Evolutionary conservation across 2,888 invertebrate species (phyloP), one percentile per base, ranked within the genome.

Genomic region (Macrophya alboannulata): DNA sequence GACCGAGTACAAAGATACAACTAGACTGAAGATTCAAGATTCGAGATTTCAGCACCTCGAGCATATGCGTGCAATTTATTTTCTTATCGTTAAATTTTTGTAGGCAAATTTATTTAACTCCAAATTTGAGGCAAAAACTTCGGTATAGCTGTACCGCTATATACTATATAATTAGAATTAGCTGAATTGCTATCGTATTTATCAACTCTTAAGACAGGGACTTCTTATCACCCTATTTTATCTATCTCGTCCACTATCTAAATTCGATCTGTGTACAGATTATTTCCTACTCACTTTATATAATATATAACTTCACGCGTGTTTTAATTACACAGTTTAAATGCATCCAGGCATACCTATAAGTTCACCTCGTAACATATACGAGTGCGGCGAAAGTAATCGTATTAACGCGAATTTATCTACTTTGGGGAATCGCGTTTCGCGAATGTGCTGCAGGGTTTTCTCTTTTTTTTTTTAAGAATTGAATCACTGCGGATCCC

Each of bases 41-140:
- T 51, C 6, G 6, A 51, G 76, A 77, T 77, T 77, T 77, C 51
- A 77, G 37, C 77, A 77, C 55, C 51, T 55, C 17, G n/a, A 10
- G 12, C 25, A 62, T 21, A 3, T 55, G 31, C 8, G 31, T 31
- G 51, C 43, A 71, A 71, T 31, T 37, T 77, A 17, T 21, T 31
- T 77, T 51, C 77, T 48, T 77, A 77, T 17, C 25, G 55, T 37
- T 17, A 25, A 68, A 74, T 74, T 74, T 74, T 45, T 21, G 45
- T 74, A n/a, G 25, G 51, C 55, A 25, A 55, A 55, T 37, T 77
- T 37, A 77, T 37, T 77, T 77, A 17, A 77, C 31, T 77, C 21
- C 4, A n/a, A n/a, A n/a, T n/a, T n/a, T n/a, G n/a, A n/a, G n/a
- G n/a, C n/a, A n/a, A 45, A 74, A 74, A 45, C 45, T 45, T n/a